A percentile compares a stretch with the other conserved stretches of the same genome.
Conservation (phyloP, 2,888 invertebrate genomes). For the Acronicta aceris region DNA sequence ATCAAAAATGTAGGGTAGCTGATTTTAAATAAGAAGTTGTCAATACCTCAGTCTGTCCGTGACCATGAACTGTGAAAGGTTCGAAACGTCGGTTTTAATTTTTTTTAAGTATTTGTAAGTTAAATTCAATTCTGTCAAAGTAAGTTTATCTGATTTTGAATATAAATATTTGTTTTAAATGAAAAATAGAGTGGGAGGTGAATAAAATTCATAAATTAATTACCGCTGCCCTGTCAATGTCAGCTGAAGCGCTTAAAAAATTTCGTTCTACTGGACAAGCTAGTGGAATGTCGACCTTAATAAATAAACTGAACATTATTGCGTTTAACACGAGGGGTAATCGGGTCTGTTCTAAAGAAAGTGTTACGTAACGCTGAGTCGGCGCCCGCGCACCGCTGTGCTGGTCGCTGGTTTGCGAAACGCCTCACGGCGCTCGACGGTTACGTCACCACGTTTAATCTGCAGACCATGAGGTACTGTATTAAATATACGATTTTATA, state of each 20-base stretch:
- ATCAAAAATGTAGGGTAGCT: too few relatives aligned
- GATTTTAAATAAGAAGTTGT: too few relatives aligned
- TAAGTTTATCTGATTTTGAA: too few relatives aligned
- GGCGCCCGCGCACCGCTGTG: constrained; percentile 52
- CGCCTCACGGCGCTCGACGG: constrained; percentile 33
- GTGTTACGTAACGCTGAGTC: constrained; percentile 67
- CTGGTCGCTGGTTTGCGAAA: constrained; percentile 71
- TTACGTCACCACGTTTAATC: constrained; percentile 63
- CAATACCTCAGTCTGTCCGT: too few relatives aligned
- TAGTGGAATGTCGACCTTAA: neutral
- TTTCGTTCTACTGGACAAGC: neutral
- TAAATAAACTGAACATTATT: constrained; percentile 31
- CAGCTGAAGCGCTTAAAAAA: neutral
- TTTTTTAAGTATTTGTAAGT: too few relatives aligned
- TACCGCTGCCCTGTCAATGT: too few relatives aligned
- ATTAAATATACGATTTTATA: neutral
- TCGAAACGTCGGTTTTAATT: too few relatives aligned
- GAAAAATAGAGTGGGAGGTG: too few relatives aligned
- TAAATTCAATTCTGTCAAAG: too few relatives aligned
- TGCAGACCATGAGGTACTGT: constrained; percentile 15
- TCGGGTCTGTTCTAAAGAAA: constrained; percentile 65
- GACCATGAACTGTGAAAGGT: too few relatives aligned
- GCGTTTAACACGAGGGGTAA: constrained; percentile 46
- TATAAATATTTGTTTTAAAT: too few relatives aligned
- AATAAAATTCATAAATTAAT: too few relatives aligned